These are phyloP conservation scores for Mastacembelus armatus DNA, from an alignment of 2,797 vertebrate species.

Conservation along the genomic window DNA sequence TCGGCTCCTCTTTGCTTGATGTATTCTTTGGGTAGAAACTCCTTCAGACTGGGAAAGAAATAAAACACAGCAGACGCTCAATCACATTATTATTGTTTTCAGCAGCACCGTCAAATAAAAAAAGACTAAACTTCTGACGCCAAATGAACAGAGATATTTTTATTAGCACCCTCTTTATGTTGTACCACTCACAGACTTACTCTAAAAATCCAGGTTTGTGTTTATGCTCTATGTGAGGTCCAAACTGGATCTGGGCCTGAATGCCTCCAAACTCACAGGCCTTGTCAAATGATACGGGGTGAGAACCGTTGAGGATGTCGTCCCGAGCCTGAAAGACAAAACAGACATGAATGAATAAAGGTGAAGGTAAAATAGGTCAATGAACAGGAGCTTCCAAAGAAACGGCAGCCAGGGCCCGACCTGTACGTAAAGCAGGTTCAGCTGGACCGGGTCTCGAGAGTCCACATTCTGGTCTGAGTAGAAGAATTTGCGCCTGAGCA, in stretches of 20 bases:
- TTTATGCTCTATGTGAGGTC: slow-evolving; percentile 96
- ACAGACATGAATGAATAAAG: not conserved
- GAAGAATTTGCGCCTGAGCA: slow-evolving; percentile 96
- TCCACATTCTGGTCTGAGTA: slow-evolving; percentile 99
- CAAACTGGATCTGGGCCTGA: slow-evolving; percentile 99
- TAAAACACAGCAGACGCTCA: slow-evolving; percentile 1
- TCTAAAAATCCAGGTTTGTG: slow-evolving; percentile 99
- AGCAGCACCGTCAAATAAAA: not conserved
- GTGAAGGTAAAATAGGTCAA: too few relatives aligned
- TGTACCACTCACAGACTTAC: slow-evolving; percentile 80
- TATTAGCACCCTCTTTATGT: not conserved
- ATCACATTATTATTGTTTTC: not conserved
- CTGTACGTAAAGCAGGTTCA: slow-evolving; percentile 91
- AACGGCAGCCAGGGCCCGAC: slow-evolving; percentile 34
- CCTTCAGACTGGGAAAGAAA: slow-evolving; percentile 89
- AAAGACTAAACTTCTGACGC: not conserved
- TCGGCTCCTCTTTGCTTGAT: slow-evolving; percentile 97
- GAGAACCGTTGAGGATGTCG: slow-evolving; percentile 97
- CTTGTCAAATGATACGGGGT: slow-evolving; percentile 98
- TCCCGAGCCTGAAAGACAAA: slow-evolving; percentile 90
- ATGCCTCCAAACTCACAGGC: slow-evolving; percentile 97
- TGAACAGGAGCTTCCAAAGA: not conserved
- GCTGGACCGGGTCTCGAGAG: slow-evolving; percentile 96
- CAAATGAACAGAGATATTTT: slow-evolving; percentile 10
- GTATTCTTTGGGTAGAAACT: slow-evolving; percentile 99